Evolutionary conservation across 2,888 invertebrate genomes (phyloP).

Genomic region (Malthinus flaveolus): DNA sequence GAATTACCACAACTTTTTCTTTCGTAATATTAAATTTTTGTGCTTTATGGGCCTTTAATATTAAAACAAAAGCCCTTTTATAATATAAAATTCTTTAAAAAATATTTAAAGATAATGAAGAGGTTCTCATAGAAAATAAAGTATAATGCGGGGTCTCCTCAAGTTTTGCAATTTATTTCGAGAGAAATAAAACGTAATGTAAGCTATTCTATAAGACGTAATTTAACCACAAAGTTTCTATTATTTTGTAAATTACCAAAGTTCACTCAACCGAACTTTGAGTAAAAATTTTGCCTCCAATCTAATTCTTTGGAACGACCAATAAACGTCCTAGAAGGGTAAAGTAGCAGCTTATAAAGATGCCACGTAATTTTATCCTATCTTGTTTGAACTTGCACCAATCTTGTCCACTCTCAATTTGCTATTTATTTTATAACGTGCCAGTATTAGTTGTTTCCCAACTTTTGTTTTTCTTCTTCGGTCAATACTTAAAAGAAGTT

Average conservation of each 20-base stretch:
- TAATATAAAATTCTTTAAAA: slow-evolving; percentile 1
- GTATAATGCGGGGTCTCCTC: neutral
- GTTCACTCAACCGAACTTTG: slow-evolving; percentile 16
- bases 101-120: neutral
- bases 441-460: neutral
- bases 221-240: slow-evolving; percentile 2
- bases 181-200: slow-evolving; percentile 6
- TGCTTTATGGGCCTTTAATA: no score
- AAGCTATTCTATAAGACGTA: neutral
- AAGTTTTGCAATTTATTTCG: slow-evolving; percentile 6
- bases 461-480: neutral
- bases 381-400: slow-evolving; percentile 21
- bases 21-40: no score
- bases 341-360: slow-evolving; percentile 18
- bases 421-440: slow-evolving; percentile 16
- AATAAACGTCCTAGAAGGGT: slow-evolving; percentile 18
- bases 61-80: neutral
- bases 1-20: no score
- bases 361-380: slow-evolving; percentile 20
- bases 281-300: slow-evolving; percentile 15
- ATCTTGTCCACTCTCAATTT: slow-evolving; percentile 12
- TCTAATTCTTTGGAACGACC: slow-evolving; percentile 21
- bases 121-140: neutral
- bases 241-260: slow-evolving; percentile 14
- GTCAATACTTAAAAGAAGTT: no score